phyloP scores from a whole-genome alignment of 2,888 invertebrate genomes.

The Plebejus argus region DNA sequence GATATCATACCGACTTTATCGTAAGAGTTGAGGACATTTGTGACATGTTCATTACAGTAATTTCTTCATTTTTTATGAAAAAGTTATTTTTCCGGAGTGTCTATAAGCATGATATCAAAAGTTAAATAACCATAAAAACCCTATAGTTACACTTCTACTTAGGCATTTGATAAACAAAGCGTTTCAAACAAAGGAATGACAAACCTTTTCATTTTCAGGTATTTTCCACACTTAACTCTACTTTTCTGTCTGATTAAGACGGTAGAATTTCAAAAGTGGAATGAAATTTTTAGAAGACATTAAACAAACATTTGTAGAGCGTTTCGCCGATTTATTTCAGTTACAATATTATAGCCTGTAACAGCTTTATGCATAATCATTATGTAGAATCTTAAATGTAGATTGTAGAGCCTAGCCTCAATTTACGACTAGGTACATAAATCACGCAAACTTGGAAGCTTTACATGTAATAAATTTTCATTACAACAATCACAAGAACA shows the following conservation, averaged over 20 bases:
- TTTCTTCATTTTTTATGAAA: too few species aligned
- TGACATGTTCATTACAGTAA: too few species aligned
- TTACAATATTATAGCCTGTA: background rate
- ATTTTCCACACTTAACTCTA: background rate
- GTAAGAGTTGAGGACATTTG: too few species aligned
- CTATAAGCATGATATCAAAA: too few species aligned
- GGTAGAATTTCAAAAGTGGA: too few species aligned
- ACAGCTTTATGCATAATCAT: background rate
- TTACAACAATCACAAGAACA: slow-evolving; percentile 13
- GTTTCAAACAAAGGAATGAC: background rate
- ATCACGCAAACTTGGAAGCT: background rate
- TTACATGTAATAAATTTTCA: slow-evolving; percentile 8
- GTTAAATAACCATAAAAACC: too few species aligned
- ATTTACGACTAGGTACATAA: too few species aligned
- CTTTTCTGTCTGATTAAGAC: too few species aligned
- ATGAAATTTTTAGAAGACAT: too few species aligned
- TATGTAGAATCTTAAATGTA: background rate
- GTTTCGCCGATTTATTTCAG: background rate
- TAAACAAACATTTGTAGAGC: background rate
- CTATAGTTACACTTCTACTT: background rate
- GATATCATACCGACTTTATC: too few species aligned
- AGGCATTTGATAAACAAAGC: background rate
- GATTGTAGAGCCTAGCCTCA: too few species aligned
- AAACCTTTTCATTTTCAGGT: background rate
- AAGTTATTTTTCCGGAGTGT: too few species aligned